phyloP scores from a whole-genome alignment of 2,888 invertebrate species.

The Tineola bisselliella region DNA sequence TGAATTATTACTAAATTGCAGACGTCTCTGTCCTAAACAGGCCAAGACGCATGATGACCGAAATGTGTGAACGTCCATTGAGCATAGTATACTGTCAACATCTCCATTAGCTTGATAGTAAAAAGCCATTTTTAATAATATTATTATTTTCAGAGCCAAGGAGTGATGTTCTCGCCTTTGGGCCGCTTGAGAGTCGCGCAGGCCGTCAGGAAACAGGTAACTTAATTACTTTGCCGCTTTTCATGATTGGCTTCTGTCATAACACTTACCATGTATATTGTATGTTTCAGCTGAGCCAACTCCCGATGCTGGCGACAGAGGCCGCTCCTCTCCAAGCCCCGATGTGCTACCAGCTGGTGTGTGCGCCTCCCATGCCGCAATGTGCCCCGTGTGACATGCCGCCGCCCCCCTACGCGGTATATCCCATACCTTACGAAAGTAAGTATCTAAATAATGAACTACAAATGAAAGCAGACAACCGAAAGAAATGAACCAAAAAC shows the following conservation, averaged over 20 bases:
- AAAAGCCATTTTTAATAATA: too few relatives aligned
- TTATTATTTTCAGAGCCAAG: slow-evolving; percentile 49
- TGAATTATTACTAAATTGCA: too few relatives aligned
- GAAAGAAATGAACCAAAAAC: background rate
- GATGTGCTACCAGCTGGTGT: slow-evolving; percentile 56
- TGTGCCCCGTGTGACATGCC: slow-evolving; percentile 56
- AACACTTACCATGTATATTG: too few relatives aligned
- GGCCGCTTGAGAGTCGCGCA: slow-evolving; percentile 60
- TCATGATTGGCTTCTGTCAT: too few relatives aligned
- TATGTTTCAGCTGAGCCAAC: slow-evolving; percentile 55
- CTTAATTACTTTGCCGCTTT: background rate
- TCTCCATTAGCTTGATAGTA: too few relatives aligned
- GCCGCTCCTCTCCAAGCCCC: slow-evolving; percentile 49
- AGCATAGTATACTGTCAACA: too few relatives aligned
- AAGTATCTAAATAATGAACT: slow-evolving; percentile 21
- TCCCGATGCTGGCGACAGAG: slow-evolving; percentile 48
- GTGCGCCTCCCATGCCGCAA: slow-evolving; percentile 49
- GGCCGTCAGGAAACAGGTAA: slow-evolving; percentile 64
- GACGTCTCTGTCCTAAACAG: too few relatives aligned
- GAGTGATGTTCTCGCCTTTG: slow-evolving; percentile 62
- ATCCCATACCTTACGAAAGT: slow-evolving; percentile 55
- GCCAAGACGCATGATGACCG: too few relatives aligned
- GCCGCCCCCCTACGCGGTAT: slow-evolving; percentile 53
- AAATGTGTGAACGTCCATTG: too few relatives aligned
- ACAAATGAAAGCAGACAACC: too few relatives aligned